Evolutionary conservation across 2,888 invertebrate species (phyloP).

Genomic region (Frankliniella intonsa): DNA sequence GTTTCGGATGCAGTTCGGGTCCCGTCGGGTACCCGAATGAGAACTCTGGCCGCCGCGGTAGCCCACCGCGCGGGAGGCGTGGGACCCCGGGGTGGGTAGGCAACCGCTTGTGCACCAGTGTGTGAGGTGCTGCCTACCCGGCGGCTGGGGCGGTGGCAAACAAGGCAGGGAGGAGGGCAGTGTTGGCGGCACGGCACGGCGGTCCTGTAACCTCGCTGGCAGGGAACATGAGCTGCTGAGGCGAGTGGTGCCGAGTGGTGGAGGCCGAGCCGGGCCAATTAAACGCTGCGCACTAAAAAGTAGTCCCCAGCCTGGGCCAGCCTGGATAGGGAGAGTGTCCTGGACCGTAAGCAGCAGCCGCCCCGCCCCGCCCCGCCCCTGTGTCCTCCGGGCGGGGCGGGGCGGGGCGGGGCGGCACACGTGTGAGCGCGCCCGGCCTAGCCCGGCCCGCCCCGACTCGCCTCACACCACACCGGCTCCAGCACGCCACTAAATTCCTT

Average conservation of each 20-base stretch:
- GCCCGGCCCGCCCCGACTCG: neutral
- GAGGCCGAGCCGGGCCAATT: neutral
- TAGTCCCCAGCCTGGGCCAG: neutral
- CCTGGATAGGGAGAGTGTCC: neutral
- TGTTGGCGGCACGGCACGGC: neutral
- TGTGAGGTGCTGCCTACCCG: neutral
- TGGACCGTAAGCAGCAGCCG: too few relatives aligned
- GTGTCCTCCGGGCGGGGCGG: neutral
- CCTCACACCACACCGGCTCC: neutral
- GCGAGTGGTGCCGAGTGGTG: too few relatives aligned
- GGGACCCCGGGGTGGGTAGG: too few relatives aligned
- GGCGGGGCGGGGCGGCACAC: neutral
- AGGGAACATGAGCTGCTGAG: too few relatives aligned
- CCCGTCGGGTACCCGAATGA: too few relatives aligned
- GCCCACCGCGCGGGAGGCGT: too few relatives aligned
- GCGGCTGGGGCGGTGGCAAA: neutral
- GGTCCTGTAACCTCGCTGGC: neutral
- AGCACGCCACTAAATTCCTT: neutral
- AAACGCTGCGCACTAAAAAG: constrained; percentile 10
- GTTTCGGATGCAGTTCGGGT: too few relatives aligned
- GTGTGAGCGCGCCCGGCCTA: neutral
- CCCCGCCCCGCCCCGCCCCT: neutral
- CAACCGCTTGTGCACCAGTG: too few relatives aligned
- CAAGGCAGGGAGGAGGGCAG: too few relatives aligned
- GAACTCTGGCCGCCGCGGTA: too few relatives aligned